Conservation (phyloP, 1,140 invertebrate genomes). For the Aradophagus sp. region DNA sequence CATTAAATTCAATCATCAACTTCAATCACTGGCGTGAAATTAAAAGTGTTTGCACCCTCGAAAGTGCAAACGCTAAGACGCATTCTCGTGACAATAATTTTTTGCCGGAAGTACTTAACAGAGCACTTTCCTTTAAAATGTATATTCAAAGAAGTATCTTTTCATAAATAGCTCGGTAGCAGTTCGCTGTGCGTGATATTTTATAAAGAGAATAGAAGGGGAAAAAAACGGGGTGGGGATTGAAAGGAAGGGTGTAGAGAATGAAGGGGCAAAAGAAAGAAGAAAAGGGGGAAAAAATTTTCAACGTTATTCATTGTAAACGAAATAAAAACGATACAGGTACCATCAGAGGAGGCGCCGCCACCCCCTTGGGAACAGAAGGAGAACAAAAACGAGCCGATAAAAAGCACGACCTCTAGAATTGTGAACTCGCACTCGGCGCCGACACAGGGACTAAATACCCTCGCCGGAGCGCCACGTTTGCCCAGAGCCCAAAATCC, state of each 20-base stretch:
- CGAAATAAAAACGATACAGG: slow-evolving; percentile 43
- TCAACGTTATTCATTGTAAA: slow-evolving; percentile 28
- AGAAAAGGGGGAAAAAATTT: too few species aligned
- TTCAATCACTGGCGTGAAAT: too few species aligned
- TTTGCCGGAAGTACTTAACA: slow-evolving; percentile 5
- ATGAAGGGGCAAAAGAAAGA: too few species aligned
- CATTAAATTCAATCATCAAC: too few species aligned
- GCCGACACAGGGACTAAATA: slow-evolving; percentile 78
- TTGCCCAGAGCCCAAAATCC: slow-evolving; percentile 90
- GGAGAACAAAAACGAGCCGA: slow-evolving; percentile 60
- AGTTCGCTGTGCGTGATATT: slow-evolving; percentile 14
- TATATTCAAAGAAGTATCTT: slow-evolving; percentile 26
- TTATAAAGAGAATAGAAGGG: slow-evolving; percentile 1
- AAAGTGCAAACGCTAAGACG: too few species aligned
- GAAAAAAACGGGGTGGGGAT: neutral
- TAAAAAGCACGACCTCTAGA: slow-evolving; percentile 73
- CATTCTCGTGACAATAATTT: too few species aligned
- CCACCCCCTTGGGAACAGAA: slow-evolving; percentile 70
- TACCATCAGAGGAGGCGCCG: slow-evolving; percentile 46
- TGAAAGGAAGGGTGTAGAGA: slow-evolving; percentile 1
- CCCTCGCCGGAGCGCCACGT: slow-evolving; percentile 73
- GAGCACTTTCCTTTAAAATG: slow-evolving; percentile 18
- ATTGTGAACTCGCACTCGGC: slow-evolving; percentile 81
- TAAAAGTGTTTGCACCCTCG: too few species aligned
- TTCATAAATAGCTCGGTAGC: slow-evolving; percentile 19